phyloP scores from a whole-genome alignment of 2,888 invertebrate species.

The Copidosoma aretas region DNA sequence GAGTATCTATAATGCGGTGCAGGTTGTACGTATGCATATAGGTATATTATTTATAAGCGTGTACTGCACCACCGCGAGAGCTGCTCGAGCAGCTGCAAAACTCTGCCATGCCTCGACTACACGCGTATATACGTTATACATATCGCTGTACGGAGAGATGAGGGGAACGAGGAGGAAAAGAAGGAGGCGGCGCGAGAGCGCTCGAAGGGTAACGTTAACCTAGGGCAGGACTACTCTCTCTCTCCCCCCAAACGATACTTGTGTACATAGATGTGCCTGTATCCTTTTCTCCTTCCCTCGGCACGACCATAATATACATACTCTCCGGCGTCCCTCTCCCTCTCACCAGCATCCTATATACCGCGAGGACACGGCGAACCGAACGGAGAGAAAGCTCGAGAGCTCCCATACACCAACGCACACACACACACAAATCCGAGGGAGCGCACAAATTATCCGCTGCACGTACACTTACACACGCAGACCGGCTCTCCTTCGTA shows the following conservation, averaged over 20 bases:
- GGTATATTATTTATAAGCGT: too few species aligned
- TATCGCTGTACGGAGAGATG: too few species aligned
- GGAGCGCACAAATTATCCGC: conserved; percentile 30
- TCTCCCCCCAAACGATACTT: conserved; percentile 2
- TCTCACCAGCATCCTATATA: conserved; percentile 13
- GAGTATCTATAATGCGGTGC: too few species aligned
- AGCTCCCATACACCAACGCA: too few species aligned
- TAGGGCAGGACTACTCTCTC: conserved; percentile 51
- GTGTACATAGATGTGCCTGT: too few species aligned
- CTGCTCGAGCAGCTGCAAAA: too few species aligned
- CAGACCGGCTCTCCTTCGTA: background rate
- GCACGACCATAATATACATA: background rate
- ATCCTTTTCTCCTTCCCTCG: background rate
- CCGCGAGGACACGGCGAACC: conserved; percentile 9
- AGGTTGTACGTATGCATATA: too few species aligned
- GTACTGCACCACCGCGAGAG: too few species aligned
- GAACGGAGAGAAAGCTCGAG: conserved; percentile 22
- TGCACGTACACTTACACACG: background rate
- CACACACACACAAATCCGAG: too few species aligned
- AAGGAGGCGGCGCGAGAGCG: conserved; percentile 33
- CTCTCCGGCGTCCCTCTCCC: conserved; percentile 3
- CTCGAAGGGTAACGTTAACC: conserved; percentile 58
- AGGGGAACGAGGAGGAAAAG: conserved; percentile 10
- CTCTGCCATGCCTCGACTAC: too few species aligned
- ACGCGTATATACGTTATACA: too few species aligned